Conservation (phyloP, 2,113 vertebrate species). For the Anser brachyrhynchus region DNA sequence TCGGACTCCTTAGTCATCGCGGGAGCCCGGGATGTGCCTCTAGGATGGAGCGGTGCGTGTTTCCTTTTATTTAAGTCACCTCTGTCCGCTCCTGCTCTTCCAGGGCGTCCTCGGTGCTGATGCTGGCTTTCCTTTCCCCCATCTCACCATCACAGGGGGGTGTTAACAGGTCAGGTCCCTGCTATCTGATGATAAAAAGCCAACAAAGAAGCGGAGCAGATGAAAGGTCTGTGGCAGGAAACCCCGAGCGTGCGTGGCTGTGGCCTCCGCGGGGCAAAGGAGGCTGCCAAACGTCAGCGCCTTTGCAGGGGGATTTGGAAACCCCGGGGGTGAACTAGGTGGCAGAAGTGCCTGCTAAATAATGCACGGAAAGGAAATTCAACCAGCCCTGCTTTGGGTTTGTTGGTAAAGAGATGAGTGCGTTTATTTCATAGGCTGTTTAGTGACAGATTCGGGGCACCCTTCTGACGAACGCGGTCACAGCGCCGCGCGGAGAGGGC, state of each 20-base stretch:
- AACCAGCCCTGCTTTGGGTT: not conserved
- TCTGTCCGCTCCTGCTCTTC: not conserved
- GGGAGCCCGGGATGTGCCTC: not conserved
- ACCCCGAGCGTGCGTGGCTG: not conserved
- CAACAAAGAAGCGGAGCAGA: not conserved
- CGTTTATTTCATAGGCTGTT: not conserved
- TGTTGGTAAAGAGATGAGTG: not conserved
- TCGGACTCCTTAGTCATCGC: not conserved
- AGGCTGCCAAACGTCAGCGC: not conserved
- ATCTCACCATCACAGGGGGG: rapidly evolving
- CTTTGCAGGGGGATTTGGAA: not conserved
- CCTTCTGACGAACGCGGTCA: not conserved
- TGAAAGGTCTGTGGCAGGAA: not conserved
- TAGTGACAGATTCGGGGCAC: not conserved
- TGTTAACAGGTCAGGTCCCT: not conserved
- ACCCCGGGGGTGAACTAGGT: not conserved
- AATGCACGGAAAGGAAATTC: not conserved
- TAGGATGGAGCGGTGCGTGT: rapidly evolving
- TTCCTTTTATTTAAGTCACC: not conserved
- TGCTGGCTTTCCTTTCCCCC: not conserved
- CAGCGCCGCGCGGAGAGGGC: not conserved
- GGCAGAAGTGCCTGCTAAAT: not conserved
- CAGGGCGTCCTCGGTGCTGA: not conserved
- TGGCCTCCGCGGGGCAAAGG: not conserved
- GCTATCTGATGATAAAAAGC: not conserved